Percentiles rank a stretch among this genome's conserved stretches.
phyloP scores from a whole-genome alignment of 2,113 vertebrate genomes.

The Saimiri boliviensis region DNA sequence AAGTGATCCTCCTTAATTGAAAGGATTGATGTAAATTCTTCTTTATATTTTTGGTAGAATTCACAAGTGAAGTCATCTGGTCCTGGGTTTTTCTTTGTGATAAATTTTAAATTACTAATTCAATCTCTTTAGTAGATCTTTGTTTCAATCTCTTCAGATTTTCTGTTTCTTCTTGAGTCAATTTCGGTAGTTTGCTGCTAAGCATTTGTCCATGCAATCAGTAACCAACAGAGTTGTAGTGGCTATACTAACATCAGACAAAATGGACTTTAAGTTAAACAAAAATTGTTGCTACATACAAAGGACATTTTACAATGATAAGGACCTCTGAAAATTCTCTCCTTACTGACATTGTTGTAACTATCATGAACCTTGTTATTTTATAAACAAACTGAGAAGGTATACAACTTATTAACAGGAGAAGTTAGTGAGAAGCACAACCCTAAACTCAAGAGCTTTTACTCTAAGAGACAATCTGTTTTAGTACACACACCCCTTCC shows the following conservation, averaged over 20 bases:
- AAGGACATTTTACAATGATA: neutral
- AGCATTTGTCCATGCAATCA: neutral
- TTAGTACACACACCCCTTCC: neutral
- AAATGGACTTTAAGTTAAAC: neutral
- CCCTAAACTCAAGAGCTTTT: neutral
- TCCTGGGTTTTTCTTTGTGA: neutral
- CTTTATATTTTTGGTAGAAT: neutral
- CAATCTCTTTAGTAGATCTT: neutral
- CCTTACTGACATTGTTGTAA: neutral
- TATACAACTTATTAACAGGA: neutral
- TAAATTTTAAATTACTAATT: neutral
- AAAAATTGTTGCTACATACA: neutral
- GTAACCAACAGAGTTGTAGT: neutral
- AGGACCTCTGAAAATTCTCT: neutral
- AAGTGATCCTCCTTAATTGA: neutral
- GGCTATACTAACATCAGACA: neutral
- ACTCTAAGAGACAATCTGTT: neutral
- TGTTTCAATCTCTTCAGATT: neutral
- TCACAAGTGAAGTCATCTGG: neutral
- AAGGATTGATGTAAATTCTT: neutral
- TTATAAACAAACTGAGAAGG: neutral
- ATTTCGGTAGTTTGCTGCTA: neutral
- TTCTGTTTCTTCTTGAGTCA: neutral
- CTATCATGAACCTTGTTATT: neutral
- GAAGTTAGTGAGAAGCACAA: neutral